Evolutionary conservation across 2,113 vertebrate genomes (phyloP).

Genomic region (Xenopus borealis): DNA sequence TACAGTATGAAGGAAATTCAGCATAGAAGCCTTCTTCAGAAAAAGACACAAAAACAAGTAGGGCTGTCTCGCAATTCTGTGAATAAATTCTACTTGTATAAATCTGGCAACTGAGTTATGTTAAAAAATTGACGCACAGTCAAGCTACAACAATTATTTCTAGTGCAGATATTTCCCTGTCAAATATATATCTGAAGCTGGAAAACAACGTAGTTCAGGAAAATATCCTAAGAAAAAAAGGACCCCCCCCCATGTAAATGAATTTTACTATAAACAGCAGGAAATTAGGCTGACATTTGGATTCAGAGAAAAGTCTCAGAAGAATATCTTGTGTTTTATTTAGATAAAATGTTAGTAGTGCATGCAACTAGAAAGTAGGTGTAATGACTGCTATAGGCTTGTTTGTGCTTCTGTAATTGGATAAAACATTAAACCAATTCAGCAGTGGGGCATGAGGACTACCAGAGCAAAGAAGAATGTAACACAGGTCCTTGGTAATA

Average conservation of each 20-base stretch:
- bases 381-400: constrained; percentile 21
- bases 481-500: not conserved
- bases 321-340: not conserved
- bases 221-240: not conserved
- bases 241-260: not conserved
- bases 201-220: not conserved
- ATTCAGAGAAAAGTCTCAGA: constrained; percentile 13
- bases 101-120: no score
- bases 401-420: constrained; percentile 31
- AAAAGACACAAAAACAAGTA: no score
- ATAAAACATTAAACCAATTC: constrained; percentile 24
- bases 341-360: not conserved
- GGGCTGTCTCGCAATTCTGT: no score
- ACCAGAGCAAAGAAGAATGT: not conserved
- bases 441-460: constrained; percentile 4
- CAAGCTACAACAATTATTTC: no score
- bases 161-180: no score
- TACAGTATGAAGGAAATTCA: no score
- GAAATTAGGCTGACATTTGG: constrained; percentile 19
- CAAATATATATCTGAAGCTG: not conserved
- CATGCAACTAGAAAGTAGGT: constrained; percentile 8
- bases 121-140: no score
- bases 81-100: no score
- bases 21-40: no score
- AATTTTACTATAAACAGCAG: constrained; percentile 18